Conservation (phyloP, 2,113 vertebrate species). For the Struthidea cinerea region DNA sequence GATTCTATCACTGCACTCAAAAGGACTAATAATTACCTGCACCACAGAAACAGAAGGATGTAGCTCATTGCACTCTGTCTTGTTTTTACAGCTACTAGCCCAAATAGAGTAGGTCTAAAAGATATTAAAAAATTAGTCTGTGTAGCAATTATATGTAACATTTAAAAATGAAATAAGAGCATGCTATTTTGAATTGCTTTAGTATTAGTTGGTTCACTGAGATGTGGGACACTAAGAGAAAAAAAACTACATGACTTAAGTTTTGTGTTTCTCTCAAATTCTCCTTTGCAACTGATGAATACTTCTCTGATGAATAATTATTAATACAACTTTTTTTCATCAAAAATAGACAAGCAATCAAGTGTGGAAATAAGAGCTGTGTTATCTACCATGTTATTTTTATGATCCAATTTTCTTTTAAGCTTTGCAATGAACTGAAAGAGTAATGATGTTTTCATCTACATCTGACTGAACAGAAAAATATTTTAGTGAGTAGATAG, state of each 20-base stretch:
- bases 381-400: neutral
- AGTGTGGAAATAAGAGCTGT: neutral
- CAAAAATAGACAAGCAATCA: neutral
- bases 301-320: neutral
- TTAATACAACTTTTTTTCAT: neutral
- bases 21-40: conserved; percentile 80
- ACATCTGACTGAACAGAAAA: neutral
- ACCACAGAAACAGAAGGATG: conserved; percentile 94
- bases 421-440: neutral
- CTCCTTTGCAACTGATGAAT: neutral
- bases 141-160: neutral
- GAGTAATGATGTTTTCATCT: neutral
- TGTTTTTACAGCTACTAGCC: conserved; percentile 97
- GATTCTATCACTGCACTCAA: neutral
- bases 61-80: conserved; percentile 92
- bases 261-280: neutral
- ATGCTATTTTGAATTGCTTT: neutral
- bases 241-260: neutral
- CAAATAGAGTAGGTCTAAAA: conserved; percentile 93
- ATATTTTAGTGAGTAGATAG: neutral
- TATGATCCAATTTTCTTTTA: neutral
- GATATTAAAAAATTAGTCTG: neutral
- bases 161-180: neutral
- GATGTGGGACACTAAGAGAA: neutral
- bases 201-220: neutral